Percentiles rank a stretch among this genome's conserved stretches.
Evolutionary conservation across 2,113 vertebrate genomes (phyloP).

Genomic region (Stigmatopora argus): DNA sequence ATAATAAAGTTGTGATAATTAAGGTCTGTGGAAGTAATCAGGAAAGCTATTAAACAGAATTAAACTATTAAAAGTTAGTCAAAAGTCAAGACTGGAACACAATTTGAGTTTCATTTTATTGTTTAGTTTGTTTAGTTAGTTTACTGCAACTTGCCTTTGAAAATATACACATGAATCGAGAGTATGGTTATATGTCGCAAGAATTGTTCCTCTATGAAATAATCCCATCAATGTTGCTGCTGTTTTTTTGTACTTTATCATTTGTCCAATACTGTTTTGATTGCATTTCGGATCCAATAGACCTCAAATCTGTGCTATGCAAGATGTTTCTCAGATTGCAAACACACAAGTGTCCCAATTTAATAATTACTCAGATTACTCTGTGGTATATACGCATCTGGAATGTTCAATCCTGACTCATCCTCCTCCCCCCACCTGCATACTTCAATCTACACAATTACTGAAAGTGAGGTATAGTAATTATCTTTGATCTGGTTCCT

Average conservation of each 20-base stretch:
- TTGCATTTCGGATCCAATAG: conserved; percentile 1
- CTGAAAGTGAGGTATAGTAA: conserved; percentile 37
- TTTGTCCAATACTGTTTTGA: conserved; percentile 1
- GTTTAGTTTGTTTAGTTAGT: background rate
- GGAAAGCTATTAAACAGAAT: conserved; percentile 15
- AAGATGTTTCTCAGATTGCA: conserved; percentile 2
- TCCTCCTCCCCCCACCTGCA: conserved; percentile 21
- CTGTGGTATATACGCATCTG: background rate
- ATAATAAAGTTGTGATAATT: conserved; percentile 33
- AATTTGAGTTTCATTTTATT: conserved; percentile 1
- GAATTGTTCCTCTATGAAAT: background rate
- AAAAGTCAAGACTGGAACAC: conserved; percentile 1
- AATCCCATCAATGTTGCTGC: background rate
- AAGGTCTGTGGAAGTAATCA: conserved; percentile 13
- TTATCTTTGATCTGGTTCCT: conserved; percentile 37
- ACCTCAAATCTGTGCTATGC: conserved; percentile 1
- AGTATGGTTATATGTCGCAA: background rate
- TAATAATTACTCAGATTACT: conserved; percentile 21
- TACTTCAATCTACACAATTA: conserved; percentile 33
- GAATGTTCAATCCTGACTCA: conserved; percentile 13
- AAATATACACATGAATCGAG: background rate
- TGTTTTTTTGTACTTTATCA: background rate
- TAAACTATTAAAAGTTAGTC: conserved; percentile 9
- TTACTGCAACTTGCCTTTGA: background rate
- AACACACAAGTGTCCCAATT: conserved; percentile 11